Evolutionary conservation across 2,113 vertebrate genomes (phyloP), one percentile per base, ranked within the genome.

Genomic region (Kryptolebias marmoratus): DNA sequence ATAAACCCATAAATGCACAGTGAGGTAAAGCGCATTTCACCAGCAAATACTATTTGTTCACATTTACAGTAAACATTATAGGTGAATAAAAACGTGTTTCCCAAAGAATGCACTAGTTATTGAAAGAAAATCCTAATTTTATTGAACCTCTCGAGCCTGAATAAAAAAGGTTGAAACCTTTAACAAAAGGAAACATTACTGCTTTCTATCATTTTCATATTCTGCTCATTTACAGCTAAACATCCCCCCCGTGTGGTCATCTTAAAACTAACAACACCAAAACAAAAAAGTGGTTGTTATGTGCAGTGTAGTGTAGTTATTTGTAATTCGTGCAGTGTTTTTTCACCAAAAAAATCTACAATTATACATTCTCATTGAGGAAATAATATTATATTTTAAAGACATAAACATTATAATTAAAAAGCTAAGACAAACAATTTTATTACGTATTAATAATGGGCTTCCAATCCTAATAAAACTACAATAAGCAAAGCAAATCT

Each of bases 241-340:
- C 53, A 83, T 60, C 75, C 77, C 79, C 85, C 73, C 76, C 89
- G 87, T 31, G 77, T 87, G 89, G 72, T 66, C 1, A 0, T 9
- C n/a, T 65, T 16, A 66, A 1, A 45, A 15, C 16, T 56, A 12
- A 3, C 16, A 11, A 15, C 47, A 9, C 5, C 5, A 42, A 9
- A 3, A 36, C 39, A 5, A 42, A 42, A 42, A 6, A 1, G 22
- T 22, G 22, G 22, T 22, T 22, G 22, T 22, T 22, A 22, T 22
- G 22, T 22, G 22, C 22, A 22, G 22, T 22, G 22, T 22, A 22
- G 22, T 22, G 22, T 22, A 22, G 22, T 22, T 22, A 22, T 22
- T 22, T 22, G 22, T 22, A 22, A 22, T 22, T 22, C 22, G 22
- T 22, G 22, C 22, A 22, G 22, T 22, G 22, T 22, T 22, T 22